These are phyloP conservation scores for Acanthosepion pharaonis DNA, from an alignment of 2,888 invertebrate species.

Conservation along the genomic window DNA sequence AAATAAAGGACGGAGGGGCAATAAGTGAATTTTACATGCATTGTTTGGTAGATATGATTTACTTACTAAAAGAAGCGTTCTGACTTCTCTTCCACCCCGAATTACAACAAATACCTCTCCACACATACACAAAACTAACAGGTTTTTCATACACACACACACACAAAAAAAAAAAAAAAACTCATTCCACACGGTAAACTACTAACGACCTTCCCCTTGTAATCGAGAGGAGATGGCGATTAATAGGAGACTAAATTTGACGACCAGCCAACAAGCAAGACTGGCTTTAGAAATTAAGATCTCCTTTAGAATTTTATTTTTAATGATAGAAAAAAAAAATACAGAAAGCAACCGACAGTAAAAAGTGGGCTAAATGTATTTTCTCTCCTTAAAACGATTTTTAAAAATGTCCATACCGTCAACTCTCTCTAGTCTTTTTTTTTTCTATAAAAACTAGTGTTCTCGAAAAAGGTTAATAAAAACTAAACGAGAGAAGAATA, in stretches of 20 bases:
- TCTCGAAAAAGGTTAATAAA: too few relatives aligned
- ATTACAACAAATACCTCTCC: background rate
- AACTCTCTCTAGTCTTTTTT: too few relatives aligned
- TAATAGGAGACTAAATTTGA: background rate
- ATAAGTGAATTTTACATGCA: too few relatives aligned
- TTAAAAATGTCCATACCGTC: too few relatives aligned
- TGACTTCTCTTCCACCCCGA: too few relatives aligned
- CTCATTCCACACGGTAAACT: background rate
- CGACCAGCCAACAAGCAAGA: background rate
- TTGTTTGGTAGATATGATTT: too few relatives aligned
- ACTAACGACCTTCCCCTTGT: constrained; percentile 16
- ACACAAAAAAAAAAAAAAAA: too few relatives aligned
- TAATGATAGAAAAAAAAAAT: background rate
- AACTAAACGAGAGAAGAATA: too few relatives aligned
- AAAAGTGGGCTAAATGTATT: background rate
- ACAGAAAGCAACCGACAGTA: background rate
- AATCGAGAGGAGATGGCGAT: background rate
- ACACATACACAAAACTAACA: background rate
- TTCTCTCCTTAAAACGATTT: too few relatives aligned
- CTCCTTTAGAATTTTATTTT: background rate
- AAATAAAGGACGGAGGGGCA: background rate
- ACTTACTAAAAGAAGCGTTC: too few relatives aligned
- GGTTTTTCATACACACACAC: background rate
- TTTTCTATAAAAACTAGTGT: too few relatives aligned
- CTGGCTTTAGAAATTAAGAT: background rate